Evolutionary conservation across 2,888 invertebrate species (phyloP).

Genomic region (Leucoma salicis): DNA sequence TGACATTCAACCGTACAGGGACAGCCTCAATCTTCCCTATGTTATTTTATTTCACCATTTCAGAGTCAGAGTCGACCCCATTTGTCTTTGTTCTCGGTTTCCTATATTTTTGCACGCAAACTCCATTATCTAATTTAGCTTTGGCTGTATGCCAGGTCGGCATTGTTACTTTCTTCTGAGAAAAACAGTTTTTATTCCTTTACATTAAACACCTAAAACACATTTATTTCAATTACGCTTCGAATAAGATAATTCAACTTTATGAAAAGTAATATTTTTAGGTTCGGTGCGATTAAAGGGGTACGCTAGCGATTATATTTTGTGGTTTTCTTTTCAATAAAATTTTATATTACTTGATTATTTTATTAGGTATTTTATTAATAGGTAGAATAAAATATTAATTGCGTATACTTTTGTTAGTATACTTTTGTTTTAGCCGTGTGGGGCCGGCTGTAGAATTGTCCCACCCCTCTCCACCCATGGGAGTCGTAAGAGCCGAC

Average conservation of each 20-base stretch:
- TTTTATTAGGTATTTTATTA: too few relatives aligned
- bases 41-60: conserved; percentile 76
- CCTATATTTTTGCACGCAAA: conserved; percentile 83
- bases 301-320: too few relatives aligned
- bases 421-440: too few relatives aligned
- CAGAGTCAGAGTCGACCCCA: conserved; percentile 75
- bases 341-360: too few relatives aligned
- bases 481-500: too few relatives aligned
- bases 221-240: conserved; percentile 68
- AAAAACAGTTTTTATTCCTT: conserved; percentile 73
- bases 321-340: too few relatives aligned
- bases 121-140: conserved; percentile 83
- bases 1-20: conserved; percentile 40
- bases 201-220: conserved; percentile 68
- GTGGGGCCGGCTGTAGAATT: too few relatives aligned
- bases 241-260: conserved; percentile 46
- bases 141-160: conserved; percentile 79
- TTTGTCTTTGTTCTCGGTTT: conserved; percentile 82
- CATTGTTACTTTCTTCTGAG: conserved; percentile 72
- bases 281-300: conserved; percentile 12
- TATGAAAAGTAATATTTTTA: conserved; percentile 31
- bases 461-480: too few relatives aligned
- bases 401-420: too few relatives aligned
- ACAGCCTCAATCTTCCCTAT: conserved; percentile 62
- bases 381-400: too few relatives aligned